phyloP scores from a whole-genome alignment of 2,113 vertebrate genomes.

The Etheostoma cragini region DNA sequence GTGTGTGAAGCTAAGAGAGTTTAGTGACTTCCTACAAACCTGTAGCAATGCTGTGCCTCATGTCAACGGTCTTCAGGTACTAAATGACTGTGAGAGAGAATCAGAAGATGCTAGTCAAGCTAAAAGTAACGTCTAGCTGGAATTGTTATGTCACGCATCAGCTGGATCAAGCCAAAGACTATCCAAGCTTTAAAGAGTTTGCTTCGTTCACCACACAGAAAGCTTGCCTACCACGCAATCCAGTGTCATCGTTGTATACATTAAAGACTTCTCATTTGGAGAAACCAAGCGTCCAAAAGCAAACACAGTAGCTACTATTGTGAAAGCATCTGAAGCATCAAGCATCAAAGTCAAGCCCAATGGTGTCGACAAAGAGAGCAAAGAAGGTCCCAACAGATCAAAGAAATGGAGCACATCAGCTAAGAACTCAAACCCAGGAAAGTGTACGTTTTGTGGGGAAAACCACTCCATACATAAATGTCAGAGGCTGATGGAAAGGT shows the following conservation, averaged over 20 bases:
- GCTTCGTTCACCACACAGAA: background rate
- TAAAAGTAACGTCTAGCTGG: background rate
- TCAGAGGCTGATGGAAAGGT: background rate
- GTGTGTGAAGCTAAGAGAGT: background rate
- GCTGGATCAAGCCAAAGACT: background rate
- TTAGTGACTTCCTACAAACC: too few species aligned
- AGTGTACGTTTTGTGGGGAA: background rate
- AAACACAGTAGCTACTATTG: background rate
- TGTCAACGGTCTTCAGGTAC: background rate
- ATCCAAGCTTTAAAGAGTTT: conserved; percentile 17
- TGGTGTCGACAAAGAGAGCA: background rate
- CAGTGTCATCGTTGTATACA: background rate
- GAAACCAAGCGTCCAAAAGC: background rate
- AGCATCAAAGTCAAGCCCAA: background rate
- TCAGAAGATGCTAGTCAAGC: too few species aligned
- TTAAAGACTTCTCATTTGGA: background rate
- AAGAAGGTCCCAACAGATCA: background rate
- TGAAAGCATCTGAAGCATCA: background rate
- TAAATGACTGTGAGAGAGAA: background rate
- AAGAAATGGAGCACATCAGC: background rate
- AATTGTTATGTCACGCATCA: background rate
- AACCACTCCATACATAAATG: background rate
- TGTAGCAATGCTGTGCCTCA: too few species aligned
- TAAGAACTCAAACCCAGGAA: background rate
- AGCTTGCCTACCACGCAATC: background rate